Evolutionary conservation across 2,797 vertebrate species (phyloP).

Genomic region (Falco novaeseelandiae): DNA sequence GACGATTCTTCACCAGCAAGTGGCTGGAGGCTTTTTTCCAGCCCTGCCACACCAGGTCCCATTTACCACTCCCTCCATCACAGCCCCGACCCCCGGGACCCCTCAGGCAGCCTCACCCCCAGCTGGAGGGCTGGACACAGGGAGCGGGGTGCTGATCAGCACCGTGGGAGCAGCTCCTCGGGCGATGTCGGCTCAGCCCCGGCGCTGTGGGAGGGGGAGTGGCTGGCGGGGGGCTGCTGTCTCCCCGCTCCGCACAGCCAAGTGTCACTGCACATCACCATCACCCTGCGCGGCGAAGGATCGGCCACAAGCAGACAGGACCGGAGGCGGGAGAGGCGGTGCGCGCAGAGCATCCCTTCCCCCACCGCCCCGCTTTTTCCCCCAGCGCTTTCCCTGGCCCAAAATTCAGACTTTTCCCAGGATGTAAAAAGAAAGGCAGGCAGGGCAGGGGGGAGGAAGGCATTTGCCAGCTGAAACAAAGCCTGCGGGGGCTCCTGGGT

Average conservation of each 20-base stretch:
- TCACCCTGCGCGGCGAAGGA: not conserved
- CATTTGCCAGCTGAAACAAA: not conserved
- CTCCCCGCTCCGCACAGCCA: not conserved
- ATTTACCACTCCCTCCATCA: accelerated
- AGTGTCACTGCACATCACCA: not conserved
- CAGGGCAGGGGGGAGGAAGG: not conserved
- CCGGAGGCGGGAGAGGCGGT: not conserved
- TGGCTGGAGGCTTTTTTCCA: not conserved
- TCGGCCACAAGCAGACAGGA: conserved; percentile 12
- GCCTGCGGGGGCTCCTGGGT: not conserved
- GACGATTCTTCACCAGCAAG: not conserved
- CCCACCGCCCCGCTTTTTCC: not conserved
- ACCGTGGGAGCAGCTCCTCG: not conserved
- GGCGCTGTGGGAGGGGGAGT: not conserved
- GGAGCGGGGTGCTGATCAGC: accelerated
- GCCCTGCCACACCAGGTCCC: not conserved
- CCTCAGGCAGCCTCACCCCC: not conserved
- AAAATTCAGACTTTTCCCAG: not conserved
- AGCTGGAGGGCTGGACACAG: accelerated
- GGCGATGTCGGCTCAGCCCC: not conserved
- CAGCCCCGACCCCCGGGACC: not conserved
- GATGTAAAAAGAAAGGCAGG: not conserved
- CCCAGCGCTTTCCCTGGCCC: not conserved
- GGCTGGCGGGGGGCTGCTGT: not conserved
- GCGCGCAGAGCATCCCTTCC: conserved; percentile 10